Evolutionary conservation across 1,140 invertebrate species (phyloP), one percentile per base, ranked within the genome.

Genomic region (Melitaea cinxia): DNA sequence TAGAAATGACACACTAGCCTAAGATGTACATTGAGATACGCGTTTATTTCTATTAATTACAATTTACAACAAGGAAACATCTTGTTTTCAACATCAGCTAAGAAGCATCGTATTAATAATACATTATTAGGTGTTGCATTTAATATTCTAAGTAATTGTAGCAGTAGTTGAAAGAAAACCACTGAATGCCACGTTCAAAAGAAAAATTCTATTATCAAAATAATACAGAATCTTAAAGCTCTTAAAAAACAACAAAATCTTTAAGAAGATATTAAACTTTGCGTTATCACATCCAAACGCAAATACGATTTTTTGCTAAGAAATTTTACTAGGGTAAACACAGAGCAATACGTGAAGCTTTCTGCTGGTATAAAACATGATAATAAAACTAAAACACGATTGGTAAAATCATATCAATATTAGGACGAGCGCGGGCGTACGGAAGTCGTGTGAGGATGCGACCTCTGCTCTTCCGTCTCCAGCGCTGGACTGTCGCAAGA

Each of bases 381-480:
- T 10, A 21, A 21, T 47, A 9, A n/a, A 7, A 45, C 39, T 9
- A 57, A n/a, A 57, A 19, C 37, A 45, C 55, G 10, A 45, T 47
- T 24, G 42, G 42, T 47, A 7, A 1, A 5, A 47, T 47, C 42
- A 12, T 6, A 47, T 47, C 42, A 33, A 57, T 33, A 62, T 39
- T 17, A 28, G 42, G 28, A 52, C 33, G 53, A 45, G 66, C 64
- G 59, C 69, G 68, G 49, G 50, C 60, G 62, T 42, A 49, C 53
- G 62, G 19, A 80, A 76, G 67, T 52, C 37, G 4, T 35, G 52
- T 28, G 65, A 73, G 75, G 78, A 80, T 71, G 68, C 75, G 75
- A 68, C 75, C 75, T 76, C 73, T 72, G 66, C 77, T 56, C 65
- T 75, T 76, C 78, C 75, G 65, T 35, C 58, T 23, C 6, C 33